Percentiles rank a stretch among this genome's conserved stretches.
These are phyloP conservation scores for Chionodraco myersi DNA, from an alignment of 2,113 vertebrate species.

Conservation along the genomic window DNA sequence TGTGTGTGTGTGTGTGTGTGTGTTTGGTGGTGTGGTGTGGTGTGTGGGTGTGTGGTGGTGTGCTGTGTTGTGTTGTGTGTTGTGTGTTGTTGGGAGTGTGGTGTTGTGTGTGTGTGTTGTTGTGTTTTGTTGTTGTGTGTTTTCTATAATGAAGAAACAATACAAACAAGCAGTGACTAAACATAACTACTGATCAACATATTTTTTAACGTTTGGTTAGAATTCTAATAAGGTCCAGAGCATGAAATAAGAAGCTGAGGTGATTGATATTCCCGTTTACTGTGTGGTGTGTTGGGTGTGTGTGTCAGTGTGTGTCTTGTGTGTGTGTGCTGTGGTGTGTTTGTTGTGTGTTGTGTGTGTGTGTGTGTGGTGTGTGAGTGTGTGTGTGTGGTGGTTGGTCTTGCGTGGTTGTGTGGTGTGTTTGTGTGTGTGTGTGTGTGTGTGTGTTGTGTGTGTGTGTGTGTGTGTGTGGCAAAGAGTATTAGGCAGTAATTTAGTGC, in stretches of 20 bases:
- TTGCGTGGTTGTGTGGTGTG: too few relatives aligned
- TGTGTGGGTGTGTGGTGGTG: not conserved
- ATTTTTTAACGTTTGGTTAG: too few relatives aligned
- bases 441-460: not conserved
- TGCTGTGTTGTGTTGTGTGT: constrained; percentile 2
- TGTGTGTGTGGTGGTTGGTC: not conserved
- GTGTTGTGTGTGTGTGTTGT: not conserved
- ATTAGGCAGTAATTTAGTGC: constrained; percentile 44
- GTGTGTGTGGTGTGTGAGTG: not conserved
- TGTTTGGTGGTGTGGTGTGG: not conserved
- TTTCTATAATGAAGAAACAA: too few relatives aligned
- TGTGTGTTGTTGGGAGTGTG: not conserved
- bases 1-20: not conserved
- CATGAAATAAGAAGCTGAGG: too few relatives aligned
- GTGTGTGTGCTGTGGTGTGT: not conserved
- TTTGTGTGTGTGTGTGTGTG: not conserved
- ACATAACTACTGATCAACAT: too few relatives aligned
- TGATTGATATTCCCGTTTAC: too few relatives aligned
- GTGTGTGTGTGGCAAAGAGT: not conserved
- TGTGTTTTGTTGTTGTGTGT: not conserved
- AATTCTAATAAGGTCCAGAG: too few relatives aligned
- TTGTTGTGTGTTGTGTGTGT: too few relatives aligned
- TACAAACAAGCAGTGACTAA: too few relatives aligned
- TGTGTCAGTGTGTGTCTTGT: not conserved
- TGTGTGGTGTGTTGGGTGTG: too few relatives aligned